Conservation (phyloP, 2,113 vertebrate species). For the Microtus oregoni region DNA sequence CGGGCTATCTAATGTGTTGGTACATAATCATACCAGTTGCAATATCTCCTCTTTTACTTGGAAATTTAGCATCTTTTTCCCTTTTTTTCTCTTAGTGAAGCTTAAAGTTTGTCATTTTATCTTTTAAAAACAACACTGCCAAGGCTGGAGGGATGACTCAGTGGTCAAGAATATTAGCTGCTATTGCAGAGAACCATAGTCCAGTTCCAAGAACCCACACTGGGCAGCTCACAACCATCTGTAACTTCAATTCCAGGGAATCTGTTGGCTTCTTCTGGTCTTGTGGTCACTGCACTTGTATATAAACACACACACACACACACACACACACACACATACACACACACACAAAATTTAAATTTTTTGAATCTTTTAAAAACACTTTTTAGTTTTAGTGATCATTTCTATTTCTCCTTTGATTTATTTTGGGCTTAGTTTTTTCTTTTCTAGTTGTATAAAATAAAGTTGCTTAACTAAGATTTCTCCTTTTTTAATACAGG, state of each 20-base stretch:
- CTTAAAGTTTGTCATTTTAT: neutral
- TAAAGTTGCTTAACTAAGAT: neutral
- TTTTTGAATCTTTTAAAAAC: neutral
- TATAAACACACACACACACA: neutral
- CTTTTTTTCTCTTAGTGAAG: neutral
- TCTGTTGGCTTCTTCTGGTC: neutral
- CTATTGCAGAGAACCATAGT: neutral
- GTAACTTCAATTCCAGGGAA: neutral
- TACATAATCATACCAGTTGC: neutral
- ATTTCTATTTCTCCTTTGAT: neutral
- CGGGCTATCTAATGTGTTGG: neutral
- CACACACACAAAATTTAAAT: neutral
- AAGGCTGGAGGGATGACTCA: neutral
- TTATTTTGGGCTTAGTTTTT: neutral
- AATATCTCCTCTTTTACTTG: neutral
- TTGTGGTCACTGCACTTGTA: neutral
- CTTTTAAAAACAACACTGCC: neutral
- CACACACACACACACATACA: neutral
- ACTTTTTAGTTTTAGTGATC: neutral
- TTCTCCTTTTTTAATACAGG: neutral
- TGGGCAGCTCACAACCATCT: neutral
- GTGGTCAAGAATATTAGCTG: neutral
- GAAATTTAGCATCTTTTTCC: neutral
- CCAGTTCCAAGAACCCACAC: neutral
- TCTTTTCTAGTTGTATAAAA: neutral